Evolutionary conservation across 1,140 invertebrate genomes (phyloP), one percentile per base, ranked within the genome.

Genomic region (Drosophila leontia): DNA sequence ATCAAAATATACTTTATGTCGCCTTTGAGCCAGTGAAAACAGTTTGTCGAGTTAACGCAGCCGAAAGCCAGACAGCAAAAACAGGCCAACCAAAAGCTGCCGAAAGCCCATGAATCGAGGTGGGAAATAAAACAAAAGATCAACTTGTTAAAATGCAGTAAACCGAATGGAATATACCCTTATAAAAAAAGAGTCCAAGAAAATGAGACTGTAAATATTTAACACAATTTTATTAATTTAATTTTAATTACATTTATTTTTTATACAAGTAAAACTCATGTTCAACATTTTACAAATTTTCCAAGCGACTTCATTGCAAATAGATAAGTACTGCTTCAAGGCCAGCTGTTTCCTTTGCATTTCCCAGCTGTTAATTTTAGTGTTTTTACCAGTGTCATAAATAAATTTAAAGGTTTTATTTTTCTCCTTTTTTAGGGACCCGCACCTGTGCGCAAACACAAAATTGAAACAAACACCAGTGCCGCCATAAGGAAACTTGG

Each of bases 1-100:
- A 87, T 87, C 84, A 84, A 88, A 87, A 80, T 90, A 88, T 88
- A 78, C 77, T 87, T 84, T 87, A 88, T 87, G 84, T 78, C 62
- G 78, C 74, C 58, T 67, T 76, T 58, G 60, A 65, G 70, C 60
- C 80, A 75, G 75, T 59, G 64, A 70, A 77, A 77, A 77, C 62
- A 53, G 45, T 81, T 65, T 39, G 68, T 41, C 67, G 44, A 57
- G 74, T 57, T 64, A 63, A 57, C 71, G 63, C 72, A n/a, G 37
- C 65, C 56, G 32, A 69, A 59, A 71, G 44, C 55, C 70, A 67
- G 47, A 23, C 51, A 37, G 34, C 61, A 44, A 53, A 58, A 76
- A 55, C 44, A 42, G 12, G 8, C 19, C 17, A 59, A 23, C 53
- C 55, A 34, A 67, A 65, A 67, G 47, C 69, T 39, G 39, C 37